Evolutionary conservation across 2,888 invertebrate genomes (phyloP).

Genomic region (Eulithis testata): DNA sequence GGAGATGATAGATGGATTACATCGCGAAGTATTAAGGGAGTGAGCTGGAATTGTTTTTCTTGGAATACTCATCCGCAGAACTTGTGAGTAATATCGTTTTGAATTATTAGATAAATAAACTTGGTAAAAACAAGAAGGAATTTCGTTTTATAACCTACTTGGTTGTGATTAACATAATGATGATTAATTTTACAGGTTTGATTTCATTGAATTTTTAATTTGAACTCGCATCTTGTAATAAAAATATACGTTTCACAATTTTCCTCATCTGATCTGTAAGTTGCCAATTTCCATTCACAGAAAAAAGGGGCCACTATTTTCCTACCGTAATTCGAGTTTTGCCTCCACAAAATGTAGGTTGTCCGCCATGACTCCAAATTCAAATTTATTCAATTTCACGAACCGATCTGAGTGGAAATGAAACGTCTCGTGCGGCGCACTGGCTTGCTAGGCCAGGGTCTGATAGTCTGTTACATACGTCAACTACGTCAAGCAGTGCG

Average conservation of each 20-base stretch:
- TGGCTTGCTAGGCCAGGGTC: slow-evolving; percentile 57
- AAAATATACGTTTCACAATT: slow-evolving; percentile 8
- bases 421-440: slow-evolving; percentile 62
- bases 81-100: neutral
- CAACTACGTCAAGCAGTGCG: slow-evolving; percentile 1
- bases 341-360: slow-evolving; percentile 36
- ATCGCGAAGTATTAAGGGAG: slow-evolving; percentile 36
- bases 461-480: slow-evolving; percentile 3
- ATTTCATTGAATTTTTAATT: neutral
- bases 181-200: neutral
- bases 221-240: neutral
- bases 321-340: slow-evolving; percentile 41
- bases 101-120: too few species aligned
- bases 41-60: slow-evolving; percentile 36
- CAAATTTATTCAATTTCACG: slow-evolving; percentile 80
- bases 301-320: slow-evolving; percentile 33
- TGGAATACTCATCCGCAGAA: slow-evolving; percentile 12
- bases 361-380: slow-evolving; percentile 60
- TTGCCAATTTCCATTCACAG: slow-evolving; percentile 29
- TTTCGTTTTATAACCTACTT: too few species aligned
- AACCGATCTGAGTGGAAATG: slow-evolving; percentile 73
- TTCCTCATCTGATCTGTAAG: slow-evolving; percentile 12
- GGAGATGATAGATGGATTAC: slow-evolving; percentile 42
- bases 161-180: too few species aligned
- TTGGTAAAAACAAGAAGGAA: too few species aligned